Base-by-base conservation (phyloP, 2,797 vertebrate genomes). In the Tangara arthus region DNA sequence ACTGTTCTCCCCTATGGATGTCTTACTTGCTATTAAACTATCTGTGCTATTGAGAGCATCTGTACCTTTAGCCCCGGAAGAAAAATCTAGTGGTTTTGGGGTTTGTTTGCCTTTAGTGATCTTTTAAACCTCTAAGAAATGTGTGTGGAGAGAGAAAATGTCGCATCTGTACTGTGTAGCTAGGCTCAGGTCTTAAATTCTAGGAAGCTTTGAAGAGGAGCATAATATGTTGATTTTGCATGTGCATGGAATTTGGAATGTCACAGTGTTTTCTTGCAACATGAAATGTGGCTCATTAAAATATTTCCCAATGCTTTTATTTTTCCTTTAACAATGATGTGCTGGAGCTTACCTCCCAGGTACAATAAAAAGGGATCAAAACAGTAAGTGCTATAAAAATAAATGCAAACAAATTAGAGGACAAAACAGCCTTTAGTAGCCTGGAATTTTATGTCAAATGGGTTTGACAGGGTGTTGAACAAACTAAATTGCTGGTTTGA, bases 381-480 rank as follows among this genome's bases (percentile, higher is more conserved):
- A 30, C 69, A 71, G 23, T 76, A 93, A 93, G 35, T 71, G 44
- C 27, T 81, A 52, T 65, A 66, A 85, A 78, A 79, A 79, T 78
- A 95, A 95, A 94, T 6, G n/a, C 59, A 96, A 94, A 70, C 72
- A 75, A 92, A 72, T 82, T 89, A 79, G 76, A 85, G 72, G 53
- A 90, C 70, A 84, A 78, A 32, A 3, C 27, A 34, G 49, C 61
- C 82, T 34, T 87, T 81, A 89, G 63, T 76, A 44, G 20, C 63
- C 82, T 96, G 80, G 81, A 96, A 82, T 93, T 97, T 95, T 87
- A 65, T 47, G 80, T 93, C 94, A 96, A 92, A 95, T 90, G 65
- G 41, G 20, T 93, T 95, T 96, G 71, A 55, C 64, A 94, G 57
- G 22, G 30, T 95, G 80, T 87, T 91, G 66, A 93, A 87, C 68